Evolutionary conservation across 2,797 vertebrate genomes (phyloP).

Genomic region (Eupleurogrammus muticus): DNA sequence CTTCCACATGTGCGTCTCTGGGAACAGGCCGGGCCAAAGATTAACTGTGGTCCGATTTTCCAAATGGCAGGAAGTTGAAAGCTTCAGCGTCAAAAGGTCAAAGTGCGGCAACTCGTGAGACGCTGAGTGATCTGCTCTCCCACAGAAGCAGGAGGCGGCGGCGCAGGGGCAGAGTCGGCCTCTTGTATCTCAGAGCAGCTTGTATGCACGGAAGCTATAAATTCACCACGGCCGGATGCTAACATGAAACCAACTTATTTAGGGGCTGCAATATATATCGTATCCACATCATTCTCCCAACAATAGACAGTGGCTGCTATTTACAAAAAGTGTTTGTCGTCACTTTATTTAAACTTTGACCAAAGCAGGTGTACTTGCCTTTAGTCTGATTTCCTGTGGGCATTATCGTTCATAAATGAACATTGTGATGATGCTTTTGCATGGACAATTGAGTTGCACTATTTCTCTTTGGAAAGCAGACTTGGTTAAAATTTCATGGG

Average conservation of each 20-base stretch:
- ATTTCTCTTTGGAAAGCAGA: background rate
- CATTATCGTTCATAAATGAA: constrained; percentile 31
- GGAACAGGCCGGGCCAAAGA: constrained; percentile 57
- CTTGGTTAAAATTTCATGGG: background rate
- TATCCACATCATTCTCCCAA: no score
- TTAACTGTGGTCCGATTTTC: constrained; percentile 57
- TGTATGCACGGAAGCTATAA: constrained; percentile 62
- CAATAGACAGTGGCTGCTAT: background rate
- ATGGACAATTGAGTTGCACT: constrained; percentile 1
- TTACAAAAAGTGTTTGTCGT: constrained; percentile 6
- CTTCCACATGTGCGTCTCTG: constrained; percentile 59
- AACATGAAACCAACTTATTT: constrained; percentile 68
- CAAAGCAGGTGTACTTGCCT: constrained; percentile 19
- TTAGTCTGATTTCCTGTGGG: constrained; percentile 17
- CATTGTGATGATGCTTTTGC: constrained; percentile 24
- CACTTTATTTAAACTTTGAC: constrained; percentile 9
- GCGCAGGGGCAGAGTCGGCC: constrained; percentile 10
- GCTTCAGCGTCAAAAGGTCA: constrained; percentile 67
- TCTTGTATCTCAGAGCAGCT: constrained; percentile 7
- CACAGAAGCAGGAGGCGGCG: constrained; percentile 33
- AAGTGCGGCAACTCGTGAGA: constrained; percentile 62
- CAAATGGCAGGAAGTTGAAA: constrained; percentile 63
- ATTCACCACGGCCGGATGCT: constrained; percentile 49
- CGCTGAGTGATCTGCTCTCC: constrained; percentile 54
- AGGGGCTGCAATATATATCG: no score